Conservation (phyloP, 2,888 invertebrate species). For the Campoplex nolae region DNA sequence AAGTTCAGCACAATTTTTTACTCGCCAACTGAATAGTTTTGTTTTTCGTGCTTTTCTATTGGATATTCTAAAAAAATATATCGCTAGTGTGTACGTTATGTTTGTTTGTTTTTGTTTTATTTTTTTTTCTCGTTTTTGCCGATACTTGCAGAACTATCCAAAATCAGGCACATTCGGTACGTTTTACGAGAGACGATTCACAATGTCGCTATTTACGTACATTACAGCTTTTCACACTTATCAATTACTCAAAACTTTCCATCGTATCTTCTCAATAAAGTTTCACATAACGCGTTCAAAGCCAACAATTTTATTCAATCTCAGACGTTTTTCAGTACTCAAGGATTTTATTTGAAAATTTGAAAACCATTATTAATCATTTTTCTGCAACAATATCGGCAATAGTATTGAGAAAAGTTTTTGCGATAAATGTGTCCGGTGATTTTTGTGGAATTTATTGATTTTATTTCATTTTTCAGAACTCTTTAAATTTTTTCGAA, state of each 20-base stretch:
- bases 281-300: neutral
- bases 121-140: constrained; percentile 14
- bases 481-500: neutral
- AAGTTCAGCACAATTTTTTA: neutral
- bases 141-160: constrained; percentile 59
- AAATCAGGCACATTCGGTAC: constrained; percentile 68
- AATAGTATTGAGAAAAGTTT: neutral
- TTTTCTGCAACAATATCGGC: neutral
- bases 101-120: neutral
- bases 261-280: neutral
- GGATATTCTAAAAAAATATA: constrained; percentile 64
- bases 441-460: neutral
- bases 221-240: constrained; percentile 22
- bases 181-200: constrained; percentile 57
- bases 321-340: neutral
- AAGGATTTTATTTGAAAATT: neutral
- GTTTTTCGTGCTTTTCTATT: constrained; percentile 33
- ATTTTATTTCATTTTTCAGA: neutral
- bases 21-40: neutral
- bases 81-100: constrained; percentile 50
- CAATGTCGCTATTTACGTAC: constrained; percentile 58
- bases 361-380: neutral
- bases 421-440: neutral
- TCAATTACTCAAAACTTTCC: constrained; percentile 9
- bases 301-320: neutral